Evolutionary conservation across 2,113 vertebrate genomes (phyloP).

Genomic region (Numenius arquata): DNA sequence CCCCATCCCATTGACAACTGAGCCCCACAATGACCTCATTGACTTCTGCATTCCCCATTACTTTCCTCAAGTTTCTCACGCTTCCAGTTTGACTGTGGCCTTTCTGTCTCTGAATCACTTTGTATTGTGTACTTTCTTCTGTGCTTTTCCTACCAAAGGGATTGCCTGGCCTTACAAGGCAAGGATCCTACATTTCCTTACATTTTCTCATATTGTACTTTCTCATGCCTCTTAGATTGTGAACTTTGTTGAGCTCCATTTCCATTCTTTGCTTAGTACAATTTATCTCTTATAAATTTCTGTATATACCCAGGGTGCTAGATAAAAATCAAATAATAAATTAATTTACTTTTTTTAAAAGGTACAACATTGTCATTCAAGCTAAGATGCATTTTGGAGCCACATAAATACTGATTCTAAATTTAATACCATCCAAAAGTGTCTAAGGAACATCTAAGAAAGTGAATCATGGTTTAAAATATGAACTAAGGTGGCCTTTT

Average conservation of each 20-base stretch:
- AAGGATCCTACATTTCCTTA: not conserved
- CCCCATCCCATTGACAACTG: not conserved
- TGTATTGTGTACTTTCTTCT: not conserved
- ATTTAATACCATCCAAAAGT: slow-evolving; percentile 34
- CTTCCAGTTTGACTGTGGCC: not conserved
- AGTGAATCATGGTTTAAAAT: not conserved
- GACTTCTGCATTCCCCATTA: slow-evolving; percentile 21
- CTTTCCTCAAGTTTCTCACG: slow-evolving; percentile 23
- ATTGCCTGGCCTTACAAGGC: not conserved
- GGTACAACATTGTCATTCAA: not conserved
- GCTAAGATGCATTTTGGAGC: slow-evolving; percentile 5
- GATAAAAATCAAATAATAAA: not conserved
- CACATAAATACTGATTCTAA: slow-evolving; percentile 36
- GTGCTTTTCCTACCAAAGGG: not conserved
- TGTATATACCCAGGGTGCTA: not conserved
- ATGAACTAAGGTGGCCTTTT: not conserved
- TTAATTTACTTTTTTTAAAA: not conserved
- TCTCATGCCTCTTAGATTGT: not conserved
- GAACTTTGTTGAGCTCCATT: not conserved
- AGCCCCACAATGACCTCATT: slow-evolving; percentile 23
- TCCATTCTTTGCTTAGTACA: not conserved
- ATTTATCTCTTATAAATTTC: not conserved
- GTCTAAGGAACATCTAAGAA: not conserved
- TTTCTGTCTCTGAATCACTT: slow-evolving; percentile 7
- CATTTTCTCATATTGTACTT: not conserved